Base-by-base conservation (phyloP, 2,888 invertebrate species). In the Coelogynopora nodosa region DNA sequence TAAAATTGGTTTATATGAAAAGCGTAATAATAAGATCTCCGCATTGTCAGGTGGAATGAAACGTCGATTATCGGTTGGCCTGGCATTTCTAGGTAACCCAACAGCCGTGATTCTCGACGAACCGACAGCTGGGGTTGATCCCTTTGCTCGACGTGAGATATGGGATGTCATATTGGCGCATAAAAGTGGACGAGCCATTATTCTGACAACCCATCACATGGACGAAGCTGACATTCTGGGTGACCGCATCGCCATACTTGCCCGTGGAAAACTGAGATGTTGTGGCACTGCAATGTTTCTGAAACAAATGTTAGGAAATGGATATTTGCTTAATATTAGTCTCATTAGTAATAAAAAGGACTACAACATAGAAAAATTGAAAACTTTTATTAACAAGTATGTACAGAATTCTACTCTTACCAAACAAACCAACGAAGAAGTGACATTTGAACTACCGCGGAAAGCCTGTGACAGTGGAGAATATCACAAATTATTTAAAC, bases 71-170 rank as follows among this genome's bases (percentile, higher is more conserved):
- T 96, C 95, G 89, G 95, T 97, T 82, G 96, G 95, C 85, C 94
- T 96, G 67, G 96, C 97, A 0, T 96, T 97, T 90, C 94, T 96
- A 82, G 95, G 94, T 0, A 93, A 93, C 0, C 95, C 95, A 0
- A 93, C 93, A 84, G 88, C 90, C 88, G 94, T 95, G 23, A 94
- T 95, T 87, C 93, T 96, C 74, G 96, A 96, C 92, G 96, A 96
- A 90, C 96, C 96, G 0, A 96, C 96, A 5, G 95, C 95, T 18
- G 96, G 92, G n/a, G 95, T 97, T 0, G 97, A 97, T 91, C 96
- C 96, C 0, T 95, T 94, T 88, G 95, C 96, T 0, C 93, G 96
- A n/a, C 94, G 95, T 31, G 92, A 93, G 90, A 95, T 95, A 89
- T 95, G 95, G 95, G 94, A 94, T 28, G 93, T 95, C 90, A 93